Conservation (phyloP, 2,797 vertebrate genomes). For the Meriones psammophilus region DNA sequence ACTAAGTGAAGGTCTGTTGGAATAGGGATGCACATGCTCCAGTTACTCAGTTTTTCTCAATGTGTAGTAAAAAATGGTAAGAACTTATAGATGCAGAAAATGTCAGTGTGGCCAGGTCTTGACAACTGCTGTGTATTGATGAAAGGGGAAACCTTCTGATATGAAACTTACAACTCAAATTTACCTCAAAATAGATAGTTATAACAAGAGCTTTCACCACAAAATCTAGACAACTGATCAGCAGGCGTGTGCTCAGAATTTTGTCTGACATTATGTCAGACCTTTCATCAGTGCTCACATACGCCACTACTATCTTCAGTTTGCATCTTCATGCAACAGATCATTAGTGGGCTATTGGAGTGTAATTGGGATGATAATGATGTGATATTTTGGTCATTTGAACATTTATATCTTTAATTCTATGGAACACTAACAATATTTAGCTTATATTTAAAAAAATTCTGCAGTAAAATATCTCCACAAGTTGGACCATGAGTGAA, state of each 20-base stretch:
- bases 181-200: slow-evolving; percentile 37
- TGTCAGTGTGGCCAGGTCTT: not conserved
- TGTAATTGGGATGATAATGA: not conserved
- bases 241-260: not conserved
- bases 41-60: not conserved
- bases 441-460: not conserved
- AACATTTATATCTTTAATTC: not conserved
- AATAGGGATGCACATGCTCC: not conserved
- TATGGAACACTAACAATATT: not conserved
- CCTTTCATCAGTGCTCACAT: not conserved
- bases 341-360: not conserved
- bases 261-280: not conserved
- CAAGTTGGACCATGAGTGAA: not conserved
- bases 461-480: not conserved
- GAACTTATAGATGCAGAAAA: not conserved
- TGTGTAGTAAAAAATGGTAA: not conserved
- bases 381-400: not conserved
- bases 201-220: not conserved
- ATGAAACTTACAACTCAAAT: not conserved
- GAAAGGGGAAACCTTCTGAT: not conserved
- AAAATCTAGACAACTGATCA: not conserved
- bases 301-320: not conserved
- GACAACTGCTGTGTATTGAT: not conserved
- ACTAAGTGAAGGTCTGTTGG: not conserved
- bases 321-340: not conserved